A percentile compares a stretch with the other conserved stretches of the same genome.
These are phyloP conservation scores for Drosophila tsacasi DNA, from an alignment of 1,140 invertebrate genomes.

Conservation along the genomic window DNA sequence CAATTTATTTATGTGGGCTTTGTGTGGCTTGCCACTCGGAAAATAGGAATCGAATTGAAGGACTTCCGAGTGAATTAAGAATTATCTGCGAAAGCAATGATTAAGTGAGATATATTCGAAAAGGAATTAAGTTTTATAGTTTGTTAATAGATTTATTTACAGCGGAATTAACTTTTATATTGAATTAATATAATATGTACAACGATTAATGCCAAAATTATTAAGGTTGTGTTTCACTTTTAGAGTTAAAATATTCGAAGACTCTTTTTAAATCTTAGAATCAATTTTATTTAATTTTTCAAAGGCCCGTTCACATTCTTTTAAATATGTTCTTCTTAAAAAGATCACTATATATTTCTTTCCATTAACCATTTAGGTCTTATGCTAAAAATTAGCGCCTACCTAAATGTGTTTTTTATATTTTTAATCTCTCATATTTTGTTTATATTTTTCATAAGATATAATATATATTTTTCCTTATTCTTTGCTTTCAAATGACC, in stretches of 20 bases:
- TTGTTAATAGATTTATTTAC: neutral
- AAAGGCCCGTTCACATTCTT: neutral
- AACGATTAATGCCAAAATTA: fast-evolving
- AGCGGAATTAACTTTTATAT: neutral
- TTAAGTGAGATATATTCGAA: slow-evolving; percentile 9
- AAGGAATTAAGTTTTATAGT: neutral
- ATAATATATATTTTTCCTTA: too few species aligned
- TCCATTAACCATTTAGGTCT: too few species aligned
- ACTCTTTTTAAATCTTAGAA: too few species aligned
- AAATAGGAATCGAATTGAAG: slow-evolving; percentile 21
- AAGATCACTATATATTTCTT: too few species aligned
- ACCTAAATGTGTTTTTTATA: too few species aligned
- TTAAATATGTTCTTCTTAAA: too few species aligned
- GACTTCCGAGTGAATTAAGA: slow-evolving; percentile 19
- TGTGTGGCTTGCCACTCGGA: slow-evolving; percentile 44
- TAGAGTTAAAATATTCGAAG: neutral
- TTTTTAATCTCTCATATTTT: too few species aligned
- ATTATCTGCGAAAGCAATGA: slow-evolving; percentile 9
- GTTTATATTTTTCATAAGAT: too few species aligned
- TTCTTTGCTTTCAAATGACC: neutral
- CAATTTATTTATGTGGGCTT: slow-evolving; percentile 76
- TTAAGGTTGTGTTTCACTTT: neutral
- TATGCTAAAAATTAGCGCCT: too few species aligned
- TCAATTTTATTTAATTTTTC: neutral
- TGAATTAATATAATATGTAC: neutral